These are phyloP conservation scores for Acanthisitta chloris DNA, from an alignment of 2,113 vertebrate genomes.

Conservation along the genomic window DNA sequence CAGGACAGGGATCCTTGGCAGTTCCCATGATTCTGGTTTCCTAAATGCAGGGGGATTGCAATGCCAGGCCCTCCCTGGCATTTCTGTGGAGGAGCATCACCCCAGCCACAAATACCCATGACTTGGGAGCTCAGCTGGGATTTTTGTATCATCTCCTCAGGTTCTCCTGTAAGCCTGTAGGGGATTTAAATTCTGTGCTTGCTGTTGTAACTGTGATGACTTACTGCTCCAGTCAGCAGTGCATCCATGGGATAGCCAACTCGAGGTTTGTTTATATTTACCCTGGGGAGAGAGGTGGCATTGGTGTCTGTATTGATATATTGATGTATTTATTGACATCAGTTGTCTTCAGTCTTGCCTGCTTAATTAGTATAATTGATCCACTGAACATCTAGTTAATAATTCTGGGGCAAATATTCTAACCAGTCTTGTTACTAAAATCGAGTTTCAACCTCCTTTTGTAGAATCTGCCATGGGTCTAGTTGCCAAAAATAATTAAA, in stretches of 20 bases:
- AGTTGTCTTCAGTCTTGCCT: neutral
- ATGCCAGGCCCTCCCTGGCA: neutral
- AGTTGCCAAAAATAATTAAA: neutral
- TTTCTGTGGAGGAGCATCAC: neutral
- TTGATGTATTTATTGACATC: neutral
- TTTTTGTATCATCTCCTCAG: neutral
- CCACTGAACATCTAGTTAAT: neutral
- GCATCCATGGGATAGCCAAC: neutral
- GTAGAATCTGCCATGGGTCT: neutral
- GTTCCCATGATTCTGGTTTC: neutral
- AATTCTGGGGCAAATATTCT: neutral
- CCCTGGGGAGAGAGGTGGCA: neutral
- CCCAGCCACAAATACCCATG: neutral
- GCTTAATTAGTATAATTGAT: constrained; percentile 36
- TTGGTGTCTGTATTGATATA: neutral
- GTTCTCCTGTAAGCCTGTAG: neutral
- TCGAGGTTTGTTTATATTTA: neutral
- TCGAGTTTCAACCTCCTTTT: neutral
- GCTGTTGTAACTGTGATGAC: neutral
- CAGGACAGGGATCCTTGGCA: neutral
- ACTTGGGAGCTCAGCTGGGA: neutral
- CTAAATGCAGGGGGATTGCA: neutral
- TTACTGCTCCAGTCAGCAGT: neutral
- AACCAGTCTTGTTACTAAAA: constrained; percentile 1
- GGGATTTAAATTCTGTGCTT: neutral